phyloP scores from a whole-genome alignment of 1,140 invertebrate species.

The Mercenaria mercenaria region DNA sequence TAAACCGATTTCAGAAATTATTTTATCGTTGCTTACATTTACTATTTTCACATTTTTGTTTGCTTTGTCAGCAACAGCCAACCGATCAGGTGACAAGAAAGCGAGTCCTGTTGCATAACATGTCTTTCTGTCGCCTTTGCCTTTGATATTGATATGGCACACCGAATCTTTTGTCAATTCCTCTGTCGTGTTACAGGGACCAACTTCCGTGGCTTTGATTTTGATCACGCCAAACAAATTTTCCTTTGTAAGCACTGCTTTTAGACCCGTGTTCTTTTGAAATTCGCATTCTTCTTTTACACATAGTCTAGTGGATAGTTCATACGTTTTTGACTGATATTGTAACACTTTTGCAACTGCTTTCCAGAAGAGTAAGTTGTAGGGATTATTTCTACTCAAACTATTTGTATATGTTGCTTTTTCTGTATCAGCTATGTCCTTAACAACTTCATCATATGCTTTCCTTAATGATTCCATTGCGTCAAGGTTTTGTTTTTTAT shows the following conservation, averaged over 20 bases:
- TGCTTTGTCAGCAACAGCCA: not conserved
- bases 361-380: not conserved
- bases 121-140: not conserved
- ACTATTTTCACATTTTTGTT: conserved; percentile 16
- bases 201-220: not conserved
- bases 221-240: not conserved
- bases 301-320: not conserved
- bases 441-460: not conserved
- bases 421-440: not conserved
- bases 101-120: not conserved
- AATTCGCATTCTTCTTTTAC: no score
- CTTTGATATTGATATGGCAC: not conserved
- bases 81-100: not conserved
- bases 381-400: not conserved
- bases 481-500: not conserved
- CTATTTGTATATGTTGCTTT: not conserved
- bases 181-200: not conserved
- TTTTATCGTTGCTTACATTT: not conserved
- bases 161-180: not conserved
- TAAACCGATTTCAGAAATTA: not conserved
- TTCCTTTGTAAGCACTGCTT: not conserved
- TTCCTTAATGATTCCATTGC: not conserved
- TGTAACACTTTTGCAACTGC: not conserved
- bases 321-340: not conserved
- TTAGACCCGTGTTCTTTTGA: not conserved